Base-by-base conservation (phyloP, 2,797 vertebrate genomes). In the Columba guinea region DNA sequence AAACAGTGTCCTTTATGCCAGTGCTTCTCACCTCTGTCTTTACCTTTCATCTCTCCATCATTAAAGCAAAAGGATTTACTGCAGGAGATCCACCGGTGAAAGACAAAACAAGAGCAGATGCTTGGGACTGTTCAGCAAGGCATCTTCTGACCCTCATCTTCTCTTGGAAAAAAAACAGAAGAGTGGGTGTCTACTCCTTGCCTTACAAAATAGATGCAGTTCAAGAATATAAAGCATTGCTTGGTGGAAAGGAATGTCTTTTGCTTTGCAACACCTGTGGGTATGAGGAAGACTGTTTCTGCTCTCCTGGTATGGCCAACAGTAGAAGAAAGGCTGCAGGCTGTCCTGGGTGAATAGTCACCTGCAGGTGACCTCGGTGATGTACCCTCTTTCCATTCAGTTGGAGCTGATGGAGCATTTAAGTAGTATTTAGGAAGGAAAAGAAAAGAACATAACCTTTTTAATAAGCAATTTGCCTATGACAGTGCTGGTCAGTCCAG, bases 391-490 rank as follows among this genome's bases (percentile, higher is more conserved):
- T 13, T 67, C 39, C 16, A 15, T 44, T 77, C 56, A 52, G 60
- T 41, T 48, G 44, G 52, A 80, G 39, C 56, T 71, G 77, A 89
- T 76, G 28, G 55, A 90, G 24, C n/a, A 80, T 70, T 95, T 77
- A 75, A 76, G 81, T 85, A 16, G 28, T 59, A 67, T 77, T 87
- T 79, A 34, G n/a, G 58, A 78, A 84, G 65, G 26, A 84, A 91
- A 88, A 89, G 22, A 80, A 80, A 95, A 82, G 63, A 91, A n/a
- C 58, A 73, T 53, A 85, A 92, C 68, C 84, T 90, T 95, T 85
- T 58, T 73, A 67, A 90, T 76, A 79, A 92, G 77, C 30, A 81
- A 41, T 90, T 95, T 96, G 30, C 73, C 44, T 63, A 18, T 46
- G 75, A 69, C 26, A 41, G 62, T 15, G 19, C 77, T 93, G 71